Evolutionary conservation across 2,113 vertebrate genomes (phyloP).

Genomic region (Chamaetylas fuelleborni): DNA sequence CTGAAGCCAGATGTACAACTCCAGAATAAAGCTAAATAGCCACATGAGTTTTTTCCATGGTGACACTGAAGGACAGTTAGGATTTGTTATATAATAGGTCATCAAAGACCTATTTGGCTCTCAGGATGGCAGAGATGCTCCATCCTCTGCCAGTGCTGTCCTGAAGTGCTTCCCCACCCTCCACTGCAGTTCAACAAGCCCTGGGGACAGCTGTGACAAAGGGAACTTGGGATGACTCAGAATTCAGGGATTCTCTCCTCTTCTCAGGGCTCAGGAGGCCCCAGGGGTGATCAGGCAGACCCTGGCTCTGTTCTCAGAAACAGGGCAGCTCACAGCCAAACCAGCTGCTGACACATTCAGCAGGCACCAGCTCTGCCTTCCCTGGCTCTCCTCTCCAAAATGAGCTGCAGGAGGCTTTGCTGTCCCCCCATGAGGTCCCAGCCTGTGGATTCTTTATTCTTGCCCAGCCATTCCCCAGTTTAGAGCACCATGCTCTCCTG

Average conservation of each 20-base stretch:
- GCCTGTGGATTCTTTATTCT: not conserved
- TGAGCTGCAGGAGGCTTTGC: not conserved
- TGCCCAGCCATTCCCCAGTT: not conserved
- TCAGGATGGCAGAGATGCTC: not conserved
- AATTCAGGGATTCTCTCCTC: not conserved
- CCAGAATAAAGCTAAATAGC: not conserved
- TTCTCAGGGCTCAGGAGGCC: not conserved
- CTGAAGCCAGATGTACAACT: not conserved
- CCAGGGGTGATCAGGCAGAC: not conserved
- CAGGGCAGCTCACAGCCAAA: not conserved
- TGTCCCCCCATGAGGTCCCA: not conserved
- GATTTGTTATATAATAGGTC: not conserved
- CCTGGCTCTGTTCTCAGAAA: not conserved
- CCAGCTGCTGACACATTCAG: not conserved
- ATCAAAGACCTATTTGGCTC: not conserved
- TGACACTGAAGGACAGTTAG: not conserved
- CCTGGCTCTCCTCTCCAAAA: not conserved
- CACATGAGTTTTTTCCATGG: not conserved
- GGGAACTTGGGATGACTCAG: not conserved
- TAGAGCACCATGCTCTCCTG: not conserved
- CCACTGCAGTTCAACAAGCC: not conserved
- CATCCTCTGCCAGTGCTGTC: not conserved
- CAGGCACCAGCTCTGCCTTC: not conserved
- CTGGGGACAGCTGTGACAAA: not conserved
- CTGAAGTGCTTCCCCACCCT: not conserved